A percentile compares a stretch with the other conserved stretches of the same genome.
Conservation (phyloP, 2,888 invertebrate genomes). For the Sesamia inferens region DNA sequence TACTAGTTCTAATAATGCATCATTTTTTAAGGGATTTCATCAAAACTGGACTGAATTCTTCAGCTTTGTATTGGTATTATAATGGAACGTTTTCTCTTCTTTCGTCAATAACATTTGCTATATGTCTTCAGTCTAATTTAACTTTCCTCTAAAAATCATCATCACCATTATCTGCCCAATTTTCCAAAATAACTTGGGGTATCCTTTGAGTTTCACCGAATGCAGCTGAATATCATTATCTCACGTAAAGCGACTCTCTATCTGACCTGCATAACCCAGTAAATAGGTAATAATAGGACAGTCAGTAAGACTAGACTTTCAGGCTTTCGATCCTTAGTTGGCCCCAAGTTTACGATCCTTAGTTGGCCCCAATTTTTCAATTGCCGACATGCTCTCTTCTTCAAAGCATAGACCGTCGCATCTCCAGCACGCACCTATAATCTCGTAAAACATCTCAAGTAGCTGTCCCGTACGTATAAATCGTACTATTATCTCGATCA, state of each 20-base stretch:
- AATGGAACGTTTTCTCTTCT: background rate
- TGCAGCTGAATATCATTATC: background rate
- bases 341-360: background rate
- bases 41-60: background rate
- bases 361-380: background rate
- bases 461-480: slow-evolving; percentile 79
- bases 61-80: background rate
- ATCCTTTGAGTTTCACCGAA: background rate
- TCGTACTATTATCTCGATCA: slow-evolving; percentile 83
- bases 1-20: background rate
- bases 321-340: background rate
- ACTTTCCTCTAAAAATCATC: too few species aligned
- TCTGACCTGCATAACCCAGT: background rate
- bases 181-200: background rate
- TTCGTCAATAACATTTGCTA: too few species aligned
- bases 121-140: background rate
- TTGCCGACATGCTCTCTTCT: background rate
- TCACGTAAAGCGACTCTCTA: background rate
- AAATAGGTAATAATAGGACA: background rate
- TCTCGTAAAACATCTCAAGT: slow-evolving; percentile 79
- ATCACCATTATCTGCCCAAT: too few species aligned
- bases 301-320: background rate
- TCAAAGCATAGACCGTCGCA: slow-evolving; percentile 25
- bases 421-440: slow-evolving; percentile 47
- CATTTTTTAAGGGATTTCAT: background rate